A percentile compares a stretch with the other conserved stretches of the same genome.
phyloP scores from a whole-genome alignment of 1,140 invertebrate genomes.

The Aphelenchoides besseyi region DNA sequence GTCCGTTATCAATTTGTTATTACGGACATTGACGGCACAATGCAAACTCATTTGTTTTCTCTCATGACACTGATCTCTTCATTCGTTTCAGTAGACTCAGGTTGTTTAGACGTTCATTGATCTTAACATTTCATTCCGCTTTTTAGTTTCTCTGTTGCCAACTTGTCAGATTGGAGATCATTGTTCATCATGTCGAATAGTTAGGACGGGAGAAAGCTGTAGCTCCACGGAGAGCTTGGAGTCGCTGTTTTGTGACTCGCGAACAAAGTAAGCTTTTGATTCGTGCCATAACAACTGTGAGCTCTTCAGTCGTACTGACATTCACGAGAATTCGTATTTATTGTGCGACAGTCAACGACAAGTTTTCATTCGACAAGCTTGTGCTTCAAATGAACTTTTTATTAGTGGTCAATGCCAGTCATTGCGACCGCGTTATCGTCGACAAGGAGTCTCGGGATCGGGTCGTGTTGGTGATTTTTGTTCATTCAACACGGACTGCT shows the following conservation, averaged over 20 bases:
- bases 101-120: neutral
- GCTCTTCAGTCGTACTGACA: slow-evolving; percentile 48
- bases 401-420: slow-evolving; percentile 53
- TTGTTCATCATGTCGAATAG: slow-evolving; percentile 35
- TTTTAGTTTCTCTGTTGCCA: neutral
- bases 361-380: slow-evolving; percentile 37
- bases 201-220: slow-evolving; percentile 36
- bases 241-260: slow-evolving; percentile 47
- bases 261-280: slow-evolving; percentile 45
- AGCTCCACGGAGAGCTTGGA: slow-evolving; percentile 33
- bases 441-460: slow-evolving; percentile 58
- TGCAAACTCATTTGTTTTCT: neutral
- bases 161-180: slow-evolving; percentile 41
- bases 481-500: slow-evolving; percentile 60
- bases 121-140: neutral
- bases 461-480: slow-evolving; percentile 59
- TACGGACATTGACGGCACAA: neutral
- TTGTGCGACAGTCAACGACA: slow-evolving; percentile 44
- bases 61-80: neutral
- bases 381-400: slow-evolving; percentile 52
- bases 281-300: slow-evolving; percentile 20
- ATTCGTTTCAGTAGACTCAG: neutral
- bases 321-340: slow-evolving; percentile 56
- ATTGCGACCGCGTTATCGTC: slow-evolving; percentile 45
- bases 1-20: neutral